Conservation (phyloP, 1,140 invertebrate genomes). For the Ceratosolen fusciceps region DNA sequence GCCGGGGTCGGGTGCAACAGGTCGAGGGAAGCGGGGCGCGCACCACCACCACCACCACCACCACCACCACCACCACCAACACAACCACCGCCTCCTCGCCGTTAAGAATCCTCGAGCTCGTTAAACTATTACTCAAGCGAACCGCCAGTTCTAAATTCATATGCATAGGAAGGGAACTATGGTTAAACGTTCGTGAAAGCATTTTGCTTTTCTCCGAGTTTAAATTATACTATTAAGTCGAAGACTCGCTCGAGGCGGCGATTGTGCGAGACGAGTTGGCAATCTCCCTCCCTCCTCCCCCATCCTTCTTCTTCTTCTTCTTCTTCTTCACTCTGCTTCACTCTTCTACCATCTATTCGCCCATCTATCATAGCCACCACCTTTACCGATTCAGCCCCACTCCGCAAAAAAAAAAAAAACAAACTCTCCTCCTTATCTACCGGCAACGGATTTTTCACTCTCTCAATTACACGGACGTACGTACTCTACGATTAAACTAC, state of each 20-base stretch:
- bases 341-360: not conserved
- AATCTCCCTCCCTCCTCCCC: not conserved
- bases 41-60: too few relatives aligned
- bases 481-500: too few relatives aligned
- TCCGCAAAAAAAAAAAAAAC: too few relatives aligned
- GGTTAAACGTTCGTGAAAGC: slow-evolving; percentile 52
- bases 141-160: slow-evolving; percentile 56
- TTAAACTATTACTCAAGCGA: slow-evolving; percentile 62
- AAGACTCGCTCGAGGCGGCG: not conserved
- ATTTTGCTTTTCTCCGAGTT: slow-evolving; percentile 53
- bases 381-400: too few relatives aligned
- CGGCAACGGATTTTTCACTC: too few relatives aligned
- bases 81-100: slow-evolving; percentile 40
- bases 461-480: too few relatives aligned
- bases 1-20: not conserved
- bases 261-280: not conserved
- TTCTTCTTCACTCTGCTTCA: not conserved
- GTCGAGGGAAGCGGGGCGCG: slow-evolving; percentile 53
- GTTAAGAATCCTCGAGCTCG: slow-evolving; percentile 62
- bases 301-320: not conserved
- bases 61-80: too few relatives aligned
- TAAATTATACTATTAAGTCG: slow-evolving; percentile 56
- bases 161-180: slow-evolving; percentile 53
- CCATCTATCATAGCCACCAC: too few relatives aligned
- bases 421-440: too few relatives aligned